phyloP scores from a whole-genome alignment of 2,797 vertebrate species.

The Sparus aurata region DNA sequence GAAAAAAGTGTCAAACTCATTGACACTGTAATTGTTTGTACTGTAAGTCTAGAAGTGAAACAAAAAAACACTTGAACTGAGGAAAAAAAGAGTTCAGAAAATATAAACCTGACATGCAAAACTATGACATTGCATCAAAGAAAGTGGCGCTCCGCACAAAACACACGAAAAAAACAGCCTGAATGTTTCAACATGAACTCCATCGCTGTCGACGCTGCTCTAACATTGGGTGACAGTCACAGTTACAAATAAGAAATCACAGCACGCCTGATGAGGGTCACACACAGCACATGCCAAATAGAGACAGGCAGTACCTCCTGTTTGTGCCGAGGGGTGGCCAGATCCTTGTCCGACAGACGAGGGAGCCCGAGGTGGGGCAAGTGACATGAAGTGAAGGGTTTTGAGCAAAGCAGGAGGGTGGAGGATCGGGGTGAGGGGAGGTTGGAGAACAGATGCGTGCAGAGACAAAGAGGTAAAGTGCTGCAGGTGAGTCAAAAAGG shows the following conservation, averaged over 20 bases:
- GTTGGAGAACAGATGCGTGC: constrained; percentile 58
- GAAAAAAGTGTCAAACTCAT: background rate
- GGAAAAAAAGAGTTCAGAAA: constrained; percentile 1
- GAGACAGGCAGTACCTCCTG: constrained; percentile 93
- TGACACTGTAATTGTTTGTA: background rate
- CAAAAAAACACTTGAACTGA: background rate
- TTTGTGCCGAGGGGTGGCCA: constrained; percentile 93
- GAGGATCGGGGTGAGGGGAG: constrained; percentile 18
- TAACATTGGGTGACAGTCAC: constrained; percentile 15
- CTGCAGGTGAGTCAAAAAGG: constrained; percentile 78
- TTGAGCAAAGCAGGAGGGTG: constrained; percentile 68
- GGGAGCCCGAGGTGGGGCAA: constrained; percentile 69
- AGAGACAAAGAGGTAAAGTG: constrained; percentile 81
- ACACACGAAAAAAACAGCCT: background rate
- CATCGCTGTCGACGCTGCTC: constrained; percentile 1
- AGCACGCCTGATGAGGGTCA: constrained; percentile 56
- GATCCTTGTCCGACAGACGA: constrained; percentile 94
- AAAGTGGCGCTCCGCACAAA: background rate
- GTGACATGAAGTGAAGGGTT: constrained; percentile 66
- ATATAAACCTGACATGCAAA: constrained; percentile 23
- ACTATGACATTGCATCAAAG: background rate
- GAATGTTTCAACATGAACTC: background rate
- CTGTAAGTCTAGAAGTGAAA: background rate
- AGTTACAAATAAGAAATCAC: constrained; percentile 46
- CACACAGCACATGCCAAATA: constrained; percentile 70